These are phyloP conservation scores for Hyles lineata DNA, from an alignment of 2,888 invertebrate genomes.

Conservation along the genomic window DNA sequence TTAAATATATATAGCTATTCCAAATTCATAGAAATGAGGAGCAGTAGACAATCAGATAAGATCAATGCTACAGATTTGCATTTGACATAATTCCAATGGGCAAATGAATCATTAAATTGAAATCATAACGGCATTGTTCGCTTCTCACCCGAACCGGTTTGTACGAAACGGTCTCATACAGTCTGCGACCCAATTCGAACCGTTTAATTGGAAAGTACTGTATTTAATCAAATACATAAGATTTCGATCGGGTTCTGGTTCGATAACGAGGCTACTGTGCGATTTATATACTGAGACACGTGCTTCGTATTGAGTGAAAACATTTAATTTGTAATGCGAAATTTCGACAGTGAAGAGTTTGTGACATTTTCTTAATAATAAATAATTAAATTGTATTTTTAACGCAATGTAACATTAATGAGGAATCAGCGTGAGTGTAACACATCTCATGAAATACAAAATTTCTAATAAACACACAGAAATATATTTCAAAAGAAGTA, in stretches of 20 bases:
- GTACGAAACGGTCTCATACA: slow-evolving; percentile 14
- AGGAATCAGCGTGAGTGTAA: too few species aligned
- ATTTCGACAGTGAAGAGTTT: too few species aligned
- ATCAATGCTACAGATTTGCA: slow-evolving; percentile 21
- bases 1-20: too few species aligned
- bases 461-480: too few species aligned
- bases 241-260: slow-evolving; percentile 9
- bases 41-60: not conserved
- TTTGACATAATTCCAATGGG: slow-evolving; percentile 41
- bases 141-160: slow-evolving; percentile 30
- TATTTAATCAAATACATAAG: slow-evolving; percentile 63
- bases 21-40: too few species aligned
- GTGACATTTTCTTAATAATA: too few species aligned
- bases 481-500: too few species aligned
- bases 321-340: too few species aligned
- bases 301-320: not conserved
- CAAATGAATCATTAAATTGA: slow-evolving; percentile 44
- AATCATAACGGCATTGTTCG: slow-evolving; percentile 35
- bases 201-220: slow-evolving; percentile 63
- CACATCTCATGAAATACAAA: too few species aligned
- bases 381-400: too few species aligned
- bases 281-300: not conserved
- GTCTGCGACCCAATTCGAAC: slow-evolving; percentile 48
- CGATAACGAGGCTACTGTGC: slow-evolving; percentile 3
- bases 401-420: too few species aligned